Evolutionary conservation across 1,140 invertebrate genomes (phyloP).

Genomic region (Danaus plexippus): DNA sequence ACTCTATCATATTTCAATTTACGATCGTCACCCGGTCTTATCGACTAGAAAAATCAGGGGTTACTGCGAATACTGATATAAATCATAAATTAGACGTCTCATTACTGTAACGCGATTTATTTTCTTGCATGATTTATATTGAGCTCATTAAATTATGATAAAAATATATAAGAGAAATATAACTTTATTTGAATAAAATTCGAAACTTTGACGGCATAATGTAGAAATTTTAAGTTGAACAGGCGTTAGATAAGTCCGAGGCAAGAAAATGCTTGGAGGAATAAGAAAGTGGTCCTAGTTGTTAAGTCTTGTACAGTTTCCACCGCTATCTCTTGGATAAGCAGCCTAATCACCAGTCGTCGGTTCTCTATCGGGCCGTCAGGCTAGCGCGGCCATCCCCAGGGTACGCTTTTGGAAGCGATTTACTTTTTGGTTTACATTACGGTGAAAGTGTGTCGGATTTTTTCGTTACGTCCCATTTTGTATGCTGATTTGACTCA

Average conservation of each 20-base stretch:
- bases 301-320: slow-evolving; percentile 71
- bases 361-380: slow-evolving; percentile 65
- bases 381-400: slow-evolving; percentile 54
- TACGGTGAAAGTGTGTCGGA: slow-evolving; percentile 65
- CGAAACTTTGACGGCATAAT: slow-evolving; percentile 47
- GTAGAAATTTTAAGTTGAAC: slow-evolving; percentile 60
- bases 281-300: slow-evolving; percentile 70
- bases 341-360: slow-evolving; percentile 70
- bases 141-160: slow-evolving; percentile 4
- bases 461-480: slow-evolving; percentile 58
- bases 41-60: slow-evolving; percentile 64
- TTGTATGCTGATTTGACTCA: slow-evolving; percentile 48
- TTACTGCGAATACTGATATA: slow-evolving; percentile 47
- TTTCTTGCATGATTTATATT: slow-evolving; percentile 2
- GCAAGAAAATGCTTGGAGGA: slow-evolving; percentile 63
- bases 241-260: slow-evolving; percentile 64
- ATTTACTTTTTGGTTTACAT: slow-evolving; percentile 70
- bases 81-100: slow-evolving; percentile 65
- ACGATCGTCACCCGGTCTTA: slow-evolving; percentile 66
- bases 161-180: not conserved
- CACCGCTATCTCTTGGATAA: slow-evolving; percentile 70
- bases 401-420: slow-evolving; percentile 65
- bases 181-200: slow-evolving; percentile 16
- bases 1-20: slow-evolving; percentile 72
- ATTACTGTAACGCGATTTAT: slow-evolving; percentile 50